Evolutionary conservation across 2,888 invertebrate species (phyloP), one percentile per base, ranked within the genome.

Genomic region (Cataglyphis altisquamis): DNA sequence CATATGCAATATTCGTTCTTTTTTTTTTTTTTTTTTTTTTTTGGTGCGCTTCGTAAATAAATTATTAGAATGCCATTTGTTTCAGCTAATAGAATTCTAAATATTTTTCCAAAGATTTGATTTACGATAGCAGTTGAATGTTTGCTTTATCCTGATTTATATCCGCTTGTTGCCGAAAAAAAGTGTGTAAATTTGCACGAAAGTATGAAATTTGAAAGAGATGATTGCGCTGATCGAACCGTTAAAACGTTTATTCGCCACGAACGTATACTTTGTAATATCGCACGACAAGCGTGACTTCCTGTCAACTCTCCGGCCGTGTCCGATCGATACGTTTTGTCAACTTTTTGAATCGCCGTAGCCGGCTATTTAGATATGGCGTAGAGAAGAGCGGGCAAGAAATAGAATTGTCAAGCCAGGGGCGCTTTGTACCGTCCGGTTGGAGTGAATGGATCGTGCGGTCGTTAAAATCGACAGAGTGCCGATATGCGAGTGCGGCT

Each of bases 391-490:
- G 62, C 60, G 21, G 60, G 45, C 78, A 80, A 80, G 78, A 80
- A 80, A 80, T 80, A 80, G 70, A 80, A 80, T 80, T 80, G 78
- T 80, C 78, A 80, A 80, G 78, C 57, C 78, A 32, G 25, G 70
- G 60, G 36, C 60, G 78, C 78, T 80, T 80, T 80, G 78, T 80
- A 70, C 70, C 60, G 36, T 41, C 45, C 45, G 70, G 45, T 10
- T 25, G 70, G 70, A 80, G 70, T 80, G 78, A 80, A 80, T 80
- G 78, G 70, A 70, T 55, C 78, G 78, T 64, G 78, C 78, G 78
- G 70, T 80, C 70, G 78, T 80, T 80, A 80, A 80, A 80, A 82
- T 86, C 75, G 74, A 74, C 78, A 82, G 68, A 67, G 81, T 78
- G 78, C 57, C 75, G 62, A 82, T 84, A 62, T 55, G 78, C 78